Conservation (phyloP, 2,888 invertebrate species). For the Rhingia rostrata region DNA sequence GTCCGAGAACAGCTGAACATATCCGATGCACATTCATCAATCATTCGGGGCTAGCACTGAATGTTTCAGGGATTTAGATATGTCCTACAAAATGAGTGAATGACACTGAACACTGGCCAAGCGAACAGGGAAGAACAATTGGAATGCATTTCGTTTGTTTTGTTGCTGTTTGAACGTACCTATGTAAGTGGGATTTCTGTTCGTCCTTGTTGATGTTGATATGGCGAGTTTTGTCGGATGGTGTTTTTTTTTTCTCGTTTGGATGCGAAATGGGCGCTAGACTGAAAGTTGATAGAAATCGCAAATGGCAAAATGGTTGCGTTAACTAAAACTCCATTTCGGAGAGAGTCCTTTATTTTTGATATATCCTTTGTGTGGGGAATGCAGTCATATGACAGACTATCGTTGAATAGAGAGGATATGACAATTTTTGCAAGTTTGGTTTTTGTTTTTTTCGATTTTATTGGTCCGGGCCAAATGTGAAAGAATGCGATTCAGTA, state of each 20-base stretch:
- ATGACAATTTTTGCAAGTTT: constrained; percentile 1
- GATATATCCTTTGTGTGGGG: constrained; percentile 21
- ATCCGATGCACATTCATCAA: constrained; percentile 72
- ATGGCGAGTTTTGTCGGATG: constrained; percentile 42
- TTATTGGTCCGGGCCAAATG: not conserved
- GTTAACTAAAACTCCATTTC: constrained; percentile 67
- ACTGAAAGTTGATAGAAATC: constrained; percentile 69
- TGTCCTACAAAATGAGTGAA: constrained; percentile 67
- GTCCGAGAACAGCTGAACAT: constrained; percentile 25
- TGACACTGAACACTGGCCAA: constrained; percentile 39
- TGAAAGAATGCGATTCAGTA: constrained; percentile 43
- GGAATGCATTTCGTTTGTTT: constrained; percentile 55
- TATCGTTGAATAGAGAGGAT: not conserved
- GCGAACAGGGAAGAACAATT: constrained; percentile 7
- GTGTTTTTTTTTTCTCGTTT: constrained; percentile 7
- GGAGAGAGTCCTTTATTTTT: constrained; percentile 61
- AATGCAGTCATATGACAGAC: not conserved
- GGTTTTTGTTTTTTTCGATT: not conserved
- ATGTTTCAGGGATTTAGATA: constrained; percentile 72
- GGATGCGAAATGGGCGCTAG: constrained; percentile 25
- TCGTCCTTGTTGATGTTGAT: constrained; percentile 47
- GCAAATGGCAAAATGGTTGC: constrained; percentile 68
- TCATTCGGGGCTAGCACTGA: constrained; percentile 67
- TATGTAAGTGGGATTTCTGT: constrained; percentile 62
- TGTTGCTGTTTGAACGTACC: constrained; percentile 58